Conservation (phyloP, 2,888 invertebrate species). For the Chloroclysta siterata region DNA sequence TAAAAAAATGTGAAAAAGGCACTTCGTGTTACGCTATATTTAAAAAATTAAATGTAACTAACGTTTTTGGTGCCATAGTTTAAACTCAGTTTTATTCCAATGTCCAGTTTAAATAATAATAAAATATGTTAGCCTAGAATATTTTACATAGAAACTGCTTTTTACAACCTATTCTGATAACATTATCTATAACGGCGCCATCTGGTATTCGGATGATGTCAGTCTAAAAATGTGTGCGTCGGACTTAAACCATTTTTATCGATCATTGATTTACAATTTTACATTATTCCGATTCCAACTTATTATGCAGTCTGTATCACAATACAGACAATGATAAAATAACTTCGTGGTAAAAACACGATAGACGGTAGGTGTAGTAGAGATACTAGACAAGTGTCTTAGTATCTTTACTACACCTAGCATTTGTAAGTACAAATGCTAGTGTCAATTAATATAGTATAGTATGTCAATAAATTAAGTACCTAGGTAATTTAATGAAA, state of each 20-base stretch:
- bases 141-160: slow-evolving; percentile 8
- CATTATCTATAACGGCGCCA: slow-evolving; percentile 6
- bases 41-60: slow-evolving; percentile 40
- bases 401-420: too few species aligned
- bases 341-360: too few species aligned
- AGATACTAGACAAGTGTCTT: too few species aligned
- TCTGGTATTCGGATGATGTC: slow-evolving; percentile 12
- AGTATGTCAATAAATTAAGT: too few species aligned
- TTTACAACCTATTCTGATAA: slow-evolving; percentile 15
- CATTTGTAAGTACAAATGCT: too few species aligned
- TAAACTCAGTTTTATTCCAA: slow-evolving; percentile 21
- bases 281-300: background rate
- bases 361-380: too few species aligned
- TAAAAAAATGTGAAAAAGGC: background rate
- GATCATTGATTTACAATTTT: background rate
- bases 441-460: too few species aligned
- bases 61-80: slow-evolving; percentile 64
- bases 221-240: background rate
- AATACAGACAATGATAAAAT: too few species aligned
- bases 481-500: too few species aligned
- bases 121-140: slow-evolving; percentile 10
- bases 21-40: slow-evolving; percentile 62
- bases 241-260: too few species aligned
- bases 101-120: slow-evolving; percentile 12
- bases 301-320: background rate